These are phyloP conservation scores for Cyprinodon diabolis DNA, from an alignment of 2,797 vertebrate genomes.

Conservation along the genomic window DNA sequence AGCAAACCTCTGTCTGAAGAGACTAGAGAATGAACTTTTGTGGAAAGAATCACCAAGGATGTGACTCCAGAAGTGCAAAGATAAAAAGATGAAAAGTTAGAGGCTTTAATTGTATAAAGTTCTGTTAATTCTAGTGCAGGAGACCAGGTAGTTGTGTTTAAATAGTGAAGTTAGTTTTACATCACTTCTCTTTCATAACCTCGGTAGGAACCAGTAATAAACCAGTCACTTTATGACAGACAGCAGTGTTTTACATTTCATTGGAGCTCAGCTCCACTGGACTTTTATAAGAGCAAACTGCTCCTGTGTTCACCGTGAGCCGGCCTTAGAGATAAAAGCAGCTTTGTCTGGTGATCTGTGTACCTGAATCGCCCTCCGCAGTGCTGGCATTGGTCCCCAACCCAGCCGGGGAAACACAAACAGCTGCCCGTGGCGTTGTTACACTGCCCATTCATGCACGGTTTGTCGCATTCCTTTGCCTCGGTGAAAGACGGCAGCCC, in stretches of 20 bases:
- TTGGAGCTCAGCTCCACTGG: background rate
- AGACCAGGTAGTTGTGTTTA: too few relatives aligned
- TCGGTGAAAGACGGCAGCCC: slow-evolving; percentile 70
- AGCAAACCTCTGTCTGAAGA: too few relatives aligned
- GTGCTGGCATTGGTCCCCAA: slow-evolving; percentile 98
- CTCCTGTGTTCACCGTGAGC: background rate
- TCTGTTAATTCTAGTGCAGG: too few relatives aligned
- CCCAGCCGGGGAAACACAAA: slow-evolving; percentile 91
- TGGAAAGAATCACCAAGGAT: too few relatives aligned
- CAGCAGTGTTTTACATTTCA: background rate
- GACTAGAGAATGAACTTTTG: too few relatives aligned
- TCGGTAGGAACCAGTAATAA: too few relatives aligned
- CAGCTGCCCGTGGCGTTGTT: slow-evolving; percentile 86
- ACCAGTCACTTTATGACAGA: too few relatives aligned
- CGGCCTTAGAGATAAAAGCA: background rate
- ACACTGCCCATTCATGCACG: slow-evolving; percentile 92
- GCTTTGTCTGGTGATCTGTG: slow-evolving; percentile 26
- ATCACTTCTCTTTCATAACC: too few relatives aligned
- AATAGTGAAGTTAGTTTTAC: too few relatives aligned
- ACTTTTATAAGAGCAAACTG: background rate
- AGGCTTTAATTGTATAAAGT: too few relatives aligned
- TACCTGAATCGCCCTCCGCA: slow-evolving; percentile 97
- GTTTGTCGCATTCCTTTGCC: slow-evolving; percentile 92
- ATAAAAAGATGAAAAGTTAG: too few relatives aligned
- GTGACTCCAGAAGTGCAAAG: too few relatives aligned